Evolutionary conservation across 64 coral and sea anemone genomes (phyloP).

Genomic region (Stylophora pistillata): DNA sequence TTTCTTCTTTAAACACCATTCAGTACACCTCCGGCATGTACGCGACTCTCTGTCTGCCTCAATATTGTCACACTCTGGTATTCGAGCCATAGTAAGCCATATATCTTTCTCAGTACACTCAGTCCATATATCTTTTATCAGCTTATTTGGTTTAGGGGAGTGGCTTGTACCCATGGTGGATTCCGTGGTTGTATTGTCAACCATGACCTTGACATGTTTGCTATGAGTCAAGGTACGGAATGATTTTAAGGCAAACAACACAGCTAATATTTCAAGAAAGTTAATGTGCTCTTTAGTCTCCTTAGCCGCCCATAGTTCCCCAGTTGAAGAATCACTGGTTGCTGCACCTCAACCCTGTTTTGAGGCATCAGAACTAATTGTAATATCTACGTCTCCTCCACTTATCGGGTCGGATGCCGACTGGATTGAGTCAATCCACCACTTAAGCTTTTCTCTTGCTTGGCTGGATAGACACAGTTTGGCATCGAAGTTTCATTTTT

Average conservation of each 20-base stretch:
- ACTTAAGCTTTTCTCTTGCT: not conserved
- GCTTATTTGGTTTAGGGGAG: slow-evolving; percentile 56
- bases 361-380: slow-evolving; percentile 41
- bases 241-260: slow-evolving; percentile 51
- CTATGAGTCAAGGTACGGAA: not conserved
- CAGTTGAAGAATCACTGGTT: no score
- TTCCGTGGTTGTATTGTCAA: slow-evolving; percentile 67
- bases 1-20: slow-evolving; percentile 61
- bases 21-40: slow-evolving; percentile 11
- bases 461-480: not conserved
- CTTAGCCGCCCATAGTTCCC: no score
- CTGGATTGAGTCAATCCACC: slow-evolving; percentile 1
- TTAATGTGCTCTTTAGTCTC: slow-evolving; percentile 46
- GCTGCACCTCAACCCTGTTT: slow-evolving; percentile 51
- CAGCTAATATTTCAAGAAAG: slow-evolving; percentile 53
- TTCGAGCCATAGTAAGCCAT: slow-evolving; percentile 48
- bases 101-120: slow-evolving; percentile 45
- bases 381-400: not conserved
- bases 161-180: slow-evolving; percentile 44
- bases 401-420: not conserved
- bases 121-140: slow-evolving; percentile 44
- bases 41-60: slow-evolving; percentile 54
- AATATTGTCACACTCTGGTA: slow-evolving; percentile 26
- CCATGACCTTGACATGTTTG: slow-evolving; percentile 55
- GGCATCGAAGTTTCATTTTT: not conserved